phyloP scores from a whole-genome alignment of 37 sponge, comb jelly and placozoan species.

The Eunapius fragilis region DNA sequence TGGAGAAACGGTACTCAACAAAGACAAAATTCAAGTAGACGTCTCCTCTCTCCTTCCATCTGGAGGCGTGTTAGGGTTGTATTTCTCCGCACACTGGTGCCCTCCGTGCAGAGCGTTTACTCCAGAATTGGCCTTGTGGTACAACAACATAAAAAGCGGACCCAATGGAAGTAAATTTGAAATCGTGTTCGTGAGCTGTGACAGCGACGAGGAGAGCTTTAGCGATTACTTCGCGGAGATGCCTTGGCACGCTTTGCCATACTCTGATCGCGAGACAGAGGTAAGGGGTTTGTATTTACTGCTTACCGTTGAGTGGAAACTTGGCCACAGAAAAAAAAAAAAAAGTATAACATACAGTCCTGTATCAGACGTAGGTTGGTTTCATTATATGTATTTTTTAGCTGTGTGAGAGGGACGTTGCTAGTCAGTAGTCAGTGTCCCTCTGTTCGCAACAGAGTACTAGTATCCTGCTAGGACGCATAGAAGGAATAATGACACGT shows the following conservation, averaged over 20 bases:
- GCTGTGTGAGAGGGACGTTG: too few species aligned
- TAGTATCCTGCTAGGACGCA: too few species aligned
- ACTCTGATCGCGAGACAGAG: constrained; percentile 74
- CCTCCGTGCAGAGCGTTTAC: constrained; percentile 88
- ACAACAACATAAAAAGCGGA: constrained; percentile 61
- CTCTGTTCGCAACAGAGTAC: too few species aligned
- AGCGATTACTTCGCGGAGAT: constrained; percentile 80
- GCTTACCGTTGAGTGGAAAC: too few species aligned
- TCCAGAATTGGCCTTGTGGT: constrained; percentile 76
- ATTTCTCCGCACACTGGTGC: constrained; percentile 95
- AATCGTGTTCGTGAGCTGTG: constrained; percentile 91
- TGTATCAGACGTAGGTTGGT: too few species aligned
- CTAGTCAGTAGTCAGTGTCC: too few species aligned
- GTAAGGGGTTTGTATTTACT: constrained; percentile 13
- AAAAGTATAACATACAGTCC: too few species aligned
- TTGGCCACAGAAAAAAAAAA: too few species aligned
- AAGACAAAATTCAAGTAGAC: background rate
- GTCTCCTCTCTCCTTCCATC: constrained; percentile 23
- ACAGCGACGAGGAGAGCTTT: constrained; percentile 72
- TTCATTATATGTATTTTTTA: too few species aligned
- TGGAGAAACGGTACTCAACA: background rate
- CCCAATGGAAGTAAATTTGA: constrained; percentile 70
- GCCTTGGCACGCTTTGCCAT: constrained; percentile 91
- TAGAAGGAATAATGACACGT: too few species aligned
- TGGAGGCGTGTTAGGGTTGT: constrained; percentile 74